Base-by-base conservation (phyloP, 2,888 invertebrate genomes). In the Gortyna flavago region DNA sequence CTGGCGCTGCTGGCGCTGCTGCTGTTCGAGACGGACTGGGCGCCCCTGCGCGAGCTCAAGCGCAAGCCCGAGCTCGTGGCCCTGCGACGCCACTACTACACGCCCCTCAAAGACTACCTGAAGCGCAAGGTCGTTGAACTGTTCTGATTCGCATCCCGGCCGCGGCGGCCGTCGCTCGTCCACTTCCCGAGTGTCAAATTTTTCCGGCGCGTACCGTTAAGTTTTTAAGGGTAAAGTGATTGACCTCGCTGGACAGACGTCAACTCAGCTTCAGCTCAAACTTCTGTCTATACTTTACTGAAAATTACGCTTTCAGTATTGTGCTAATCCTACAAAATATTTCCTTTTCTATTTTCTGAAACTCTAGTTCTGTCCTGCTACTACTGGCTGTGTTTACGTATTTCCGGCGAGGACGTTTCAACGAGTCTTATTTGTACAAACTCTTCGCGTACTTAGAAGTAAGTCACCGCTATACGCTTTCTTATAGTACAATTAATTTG, bases 31-130 rank as follows among this genome's bases (percentile, higher is more conserved):
- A 98, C 98, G 32, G 98, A 98, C 93, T 97, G 97, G 92, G 97
- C 98, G 75, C 93, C 98, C 0, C 97, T 98, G 87, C 97, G 97
- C 78, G 97, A 97, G 57, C 94, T 98, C 80, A 97, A 98, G 80
- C 97, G 98, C 91, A 97, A 98, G 91, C 98, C 98, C 48, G 98
- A 99, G 95, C 97, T 99, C 95, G 92, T 97, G 59, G 97, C 98
- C 70, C 97, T 99, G 77, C 97, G 98, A 81, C 97, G 98, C 88
- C 98, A 98, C 90, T 98, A 98, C 95, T 99, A 99, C 95, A 97
- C 98, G 90, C 98, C 99, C 41, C 96, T 98, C 77, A 98, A 98
- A 94, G 98, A 98, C 91, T 98, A 98, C 94, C 94, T 98, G 87
- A 97, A 97, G 90, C 97, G 96, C 89, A 97, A 97, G 91, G 95